Evolutionary conservation across 2,797 vertebrate species (phyloP).

Genomic region (Syngnathus acus): DNA sequence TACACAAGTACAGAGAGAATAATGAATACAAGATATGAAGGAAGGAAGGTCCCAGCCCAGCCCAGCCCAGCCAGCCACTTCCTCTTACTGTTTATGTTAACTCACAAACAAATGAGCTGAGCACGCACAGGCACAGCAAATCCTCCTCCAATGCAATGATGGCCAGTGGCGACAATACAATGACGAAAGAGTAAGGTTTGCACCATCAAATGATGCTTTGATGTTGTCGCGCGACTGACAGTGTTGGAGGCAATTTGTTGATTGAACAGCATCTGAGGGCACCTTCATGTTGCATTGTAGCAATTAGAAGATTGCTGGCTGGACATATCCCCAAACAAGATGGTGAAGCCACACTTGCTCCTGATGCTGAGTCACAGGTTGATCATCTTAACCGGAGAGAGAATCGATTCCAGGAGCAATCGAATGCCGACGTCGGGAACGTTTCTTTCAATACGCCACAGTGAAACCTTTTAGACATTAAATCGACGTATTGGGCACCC

Average conservation of each 20-base stretch:
- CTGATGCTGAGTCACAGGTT: background rate
- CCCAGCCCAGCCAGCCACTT: constrained; percentile 26
- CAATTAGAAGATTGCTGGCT: background rate
- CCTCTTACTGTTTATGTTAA: constrained; percentile 61
- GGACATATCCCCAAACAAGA: background rate
- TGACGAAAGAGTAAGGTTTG: too few species aligned
- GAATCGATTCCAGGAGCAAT: background rate
- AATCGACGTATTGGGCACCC: too few species aligned
- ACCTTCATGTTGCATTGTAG: background rate
- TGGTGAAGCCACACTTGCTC: background rate
- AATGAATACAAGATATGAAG: constrained; percentile 41
- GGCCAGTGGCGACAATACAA: too few species aligned
- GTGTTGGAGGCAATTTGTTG: background rate
- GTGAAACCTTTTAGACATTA: too few species aligned
- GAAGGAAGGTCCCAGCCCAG: constrained; percentile 39
- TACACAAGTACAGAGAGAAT: constrained; percentile 5
- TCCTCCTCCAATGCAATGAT: too few species aligned
- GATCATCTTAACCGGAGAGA: background rate
- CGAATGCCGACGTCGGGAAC: background rate
- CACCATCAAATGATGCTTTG: too few species aligned
- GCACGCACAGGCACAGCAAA: background rate
- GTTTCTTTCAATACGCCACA: too few species aligned
- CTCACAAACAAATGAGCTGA: constrained; percentile 8
- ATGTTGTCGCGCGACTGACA: too few species aligned
- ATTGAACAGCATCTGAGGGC: background rate